These are phyloP conservation scores for Vireo altiloquus DNA, from an alignment of 2,113 vertebrate genomes.

Conservation along the genomic window DNA sequence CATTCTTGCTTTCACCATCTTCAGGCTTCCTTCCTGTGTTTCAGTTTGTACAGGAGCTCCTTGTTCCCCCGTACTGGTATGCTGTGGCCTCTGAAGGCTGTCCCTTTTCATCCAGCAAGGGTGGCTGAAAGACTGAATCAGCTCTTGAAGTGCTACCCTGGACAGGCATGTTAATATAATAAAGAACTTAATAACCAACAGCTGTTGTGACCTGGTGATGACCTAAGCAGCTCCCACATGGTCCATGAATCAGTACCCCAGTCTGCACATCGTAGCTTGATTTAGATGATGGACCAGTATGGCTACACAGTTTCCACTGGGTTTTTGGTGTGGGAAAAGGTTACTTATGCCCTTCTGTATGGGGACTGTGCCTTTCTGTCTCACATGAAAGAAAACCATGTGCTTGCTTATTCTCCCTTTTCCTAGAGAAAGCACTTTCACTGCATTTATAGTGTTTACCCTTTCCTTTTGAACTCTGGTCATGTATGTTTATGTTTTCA, in stretches of 20 bases:
- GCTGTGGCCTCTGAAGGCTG: not conserved
- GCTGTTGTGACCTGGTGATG: not conserved
- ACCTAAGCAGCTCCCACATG: not conserved
- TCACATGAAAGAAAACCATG: not conserved
- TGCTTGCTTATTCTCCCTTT: not conserved
- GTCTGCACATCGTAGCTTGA: fast-evolving
- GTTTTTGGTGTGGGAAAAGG: not conserved
- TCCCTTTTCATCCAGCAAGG: not conserved
- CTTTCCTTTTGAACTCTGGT: not conserved
- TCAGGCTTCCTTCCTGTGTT: not conserved
- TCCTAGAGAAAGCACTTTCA: not conserved
- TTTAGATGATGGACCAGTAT: not conserved
- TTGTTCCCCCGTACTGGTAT: not conserved
- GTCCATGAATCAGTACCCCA: not conserved
- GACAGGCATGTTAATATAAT: not conserved
- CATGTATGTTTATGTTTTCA: not conserved
- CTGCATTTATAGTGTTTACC: not conserved
- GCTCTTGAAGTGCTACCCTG: not conserved
- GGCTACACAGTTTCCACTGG: not conserved
- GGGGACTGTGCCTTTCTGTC: not conserved
- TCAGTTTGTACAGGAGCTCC: not conserved
- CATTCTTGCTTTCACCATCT: not conserved
- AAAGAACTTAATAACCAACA: not conserved
- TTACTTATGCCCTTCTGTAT: not conserved
- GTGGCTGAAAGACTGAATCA: not conserved